Base-by-base conservation (phyloP, 2,113 vertebrate genomes). In the Bettongia penicillata region DNA sequence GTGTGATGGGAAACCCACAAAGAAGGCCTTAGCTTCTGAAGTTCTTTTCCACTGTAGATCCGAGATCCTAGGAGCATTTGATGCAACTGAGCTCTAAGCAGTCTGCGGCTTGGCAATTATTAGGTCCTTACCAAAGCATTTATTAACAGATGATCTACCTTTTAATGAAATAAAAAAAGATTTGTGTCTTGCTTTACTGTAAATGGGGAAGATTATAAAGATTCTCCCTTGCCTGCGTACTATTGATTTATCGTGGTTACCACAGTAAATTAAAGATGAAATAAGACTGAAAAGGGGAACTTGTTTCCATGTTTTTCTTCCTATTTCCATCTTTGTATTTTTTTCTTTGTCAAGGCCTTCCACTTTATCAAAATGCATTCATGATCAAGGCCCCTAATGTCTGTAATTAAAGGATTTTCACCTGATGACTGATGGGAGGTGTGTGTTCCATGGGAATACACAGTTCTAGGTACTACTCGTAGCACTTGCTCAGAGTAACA, bases 241-340 rank as follows among this genome's bases (percentile, higher is more conserved):
- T 91, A 93, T 96, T 96, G 95, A 93, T 98, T 98, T 97, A 43
- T 96, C 94, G 96, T 98, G 96, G 95, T 95, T 97, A 97, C 97
- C 50, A 90, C 0, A 53, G 91, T 95, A 97, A 97, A 91, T 49
- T 93, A 96, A 96, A 94, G 94, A 94, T 31, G 53, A 97, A 97
- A 95, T 93, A 95, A 97, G 52, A 51, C 43, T 12, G 19, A 95
- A 53, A 97, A 96, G 95, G 55, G 37, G 31, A 77, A 19, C 37
- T 19, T n/a, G 37, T 77, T 77, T 37, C 31, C 61, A n/a, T 77
- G 61, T 77, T 77, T 37, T 77, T 37, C n/a, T 43, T 43, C 37
- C 68, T 77, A 92, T 95, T 94, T 94, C 95, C 10, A 0, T 93
- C 48, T 51, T 16, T 26, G 10, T 48, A 48, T 48, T 48, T 96